A percentile compares a stretch with the other conserved stretches of the same genome.
Evolutionary conservation across 2,888 invertebrate species (phyloP).

Genomic region (Pachycephus smyrnensis): DNA sequence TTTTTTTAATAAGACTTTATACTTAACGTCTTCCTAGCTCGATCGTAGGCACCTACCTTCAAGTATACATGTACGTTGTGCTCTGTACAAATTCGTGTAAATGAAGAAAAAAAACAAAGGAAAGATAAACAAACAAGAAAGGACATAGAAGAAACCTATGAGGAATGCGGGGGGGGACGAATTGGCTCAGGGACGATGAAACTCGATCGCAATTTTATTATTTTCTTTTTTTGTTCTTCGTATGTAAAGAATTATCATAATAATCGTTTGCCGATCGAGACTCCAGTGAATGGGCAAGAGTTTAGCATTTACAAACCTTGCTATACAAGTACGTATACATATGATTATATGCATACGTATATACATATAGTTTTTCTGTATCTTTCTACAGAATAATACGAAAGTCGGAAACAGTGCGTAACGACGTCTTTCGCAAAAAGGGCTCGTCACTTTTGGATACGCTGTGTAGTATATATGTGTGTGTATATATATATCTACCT

Average conservation of each 20-base stretch:
- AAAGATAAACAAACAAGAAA: constrained; percentile 16
- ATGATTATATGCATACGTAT: not conserved
- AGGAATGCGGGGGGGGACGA: not conserved
- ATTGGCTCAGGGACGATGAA: not conserved
- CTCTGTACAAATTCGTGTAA: constrained; percentile 48
- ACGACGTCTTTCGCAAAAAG: not conserved
- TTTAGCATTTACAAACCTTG: constrained; percentile 47
- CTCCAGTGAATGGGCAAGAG: constrained; percentile 37
- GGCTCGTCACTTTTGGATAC: not conserved
- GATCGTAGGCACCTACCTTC: not conserved
- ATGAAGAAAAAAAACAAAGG: constrained; percentile 29
- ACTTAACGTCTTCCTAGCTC: not conserved
- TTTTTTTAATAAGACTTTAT: constrained; percentile 20
- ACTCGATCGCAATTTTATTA: not conserved
- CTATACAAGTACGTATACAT: constrained; percentile 35
- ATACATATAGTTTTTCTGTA: not conserved
- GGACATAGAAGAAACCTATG: not conserved
- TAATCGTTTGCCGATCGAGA: not conserved
- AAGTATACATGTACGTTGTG: constrained; percentile 28
- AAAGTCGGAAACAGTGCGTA: not conserved
- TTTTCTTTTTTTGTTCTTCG: not conserved
- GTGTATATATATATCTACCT: not conserved
- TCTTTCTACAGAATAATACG: not conserved
- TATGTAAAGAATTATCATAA: not conserved
- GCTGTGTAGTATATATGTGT: not conserved